Percentiles rank a stretch among this genome's conserved stretches.
Conservation (phyloP, 2,113 vertebrate genomes). For the Origma solitaria region DNA sequence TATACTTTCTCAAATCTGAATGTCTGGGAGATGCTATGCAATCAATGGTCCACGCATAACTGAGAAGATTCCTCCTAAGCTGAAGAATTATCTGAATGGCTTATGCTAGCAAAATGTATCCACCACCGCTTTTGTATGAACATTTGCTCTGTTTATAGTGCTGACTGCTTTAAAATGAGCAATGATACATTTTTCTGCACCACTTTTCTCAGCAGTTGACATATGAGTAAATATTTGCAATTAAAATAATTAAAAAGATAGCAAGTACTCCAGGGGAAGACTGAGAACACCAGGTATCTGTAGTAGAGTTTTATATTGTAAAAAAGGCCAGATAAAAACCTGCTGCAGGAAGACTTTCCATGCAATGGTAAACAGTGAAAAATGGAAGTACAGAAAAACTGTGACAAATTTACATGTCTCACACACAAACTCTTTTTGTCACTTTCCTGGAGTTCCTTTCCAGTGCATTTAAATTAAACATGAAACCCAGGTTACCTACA, state of each 20-base stretch:
- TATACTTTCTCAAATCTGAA: conserved; percentile 70
- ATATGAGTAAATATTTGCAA: neutral
- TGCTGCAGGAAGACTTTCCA: neutral
- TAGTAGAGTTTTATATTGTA: neutral
- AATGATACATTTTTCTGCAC: neutral
- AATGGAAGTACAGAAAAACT: neutral
- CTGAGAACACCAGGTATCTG: neutral
- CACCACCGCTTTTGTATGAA: conserved; percentile 49
- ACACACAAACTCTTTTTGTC: neutral
- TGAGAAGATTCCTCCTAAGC: conserved; percentile 61
- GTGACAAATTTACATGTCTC: neutral
- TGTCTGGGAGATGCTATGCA: conserved; percentile 69
- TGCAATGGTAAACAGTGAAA: neutral
- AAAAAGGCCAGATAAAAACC: neutral
- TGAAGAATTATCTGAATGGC: conserved; percentile 61
- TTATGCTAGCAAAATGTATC: conserved; percentile 58
- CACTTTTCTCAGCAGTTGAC: neutral
- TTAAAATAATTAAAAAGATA: neutral
- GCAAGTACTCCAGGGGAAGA: neutral
- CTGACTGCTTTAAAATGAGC: conserved; percentile 55
- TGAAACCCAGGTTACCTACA: neutral
- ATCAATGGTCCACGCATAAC: conserved; percentile 67
- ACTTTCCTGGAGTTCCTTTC: neutral
- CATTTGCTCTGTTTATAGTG: conserved; percentile 32
- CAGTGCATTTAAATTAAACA: neutral